Evolutionary conservation across 1,140 invertebrate genomes (phyloP), one percentile per base, ranked within the genome.

Genomic region (Agrypnia vestita): DNA sequence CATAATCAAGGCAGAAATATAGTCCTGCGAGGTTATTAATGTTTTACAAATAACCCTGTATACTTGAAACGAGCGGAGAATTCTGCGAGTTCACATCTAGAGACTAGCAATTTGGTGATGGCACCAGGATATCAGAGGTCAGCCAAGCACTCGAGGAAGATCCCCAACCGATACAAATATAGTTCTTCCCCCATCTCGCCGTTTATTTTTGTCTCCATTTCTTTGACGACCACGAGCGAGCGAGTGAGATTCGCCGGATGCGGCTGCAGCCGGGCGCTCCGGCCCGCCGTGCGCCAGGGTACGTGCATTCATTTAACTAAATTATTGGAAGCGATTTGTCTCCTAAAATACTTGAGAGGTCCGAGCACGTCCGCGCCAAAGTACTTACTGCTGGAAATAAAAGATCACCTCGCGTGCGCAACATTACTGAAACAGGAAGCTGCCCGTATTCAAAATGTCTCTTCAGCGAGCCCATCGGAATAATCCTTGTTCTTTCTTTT

Each of bases 251-350:
- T 74, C 51, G 71, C 71, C 71, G 53, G 71, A 59, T 74, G 71
- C 25, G 51, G 56, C 71, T 56, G 51, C 21, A 56, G 71, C 53
- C n/a, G 51, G 35, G 71, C 53, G 17, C 56, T 17, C 10, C 51
- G 3, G 25, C 51, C n/a, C 35, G 13, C 15, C 46, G 43, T 4
- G 0, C 17, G 3, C 25, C 10, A 4, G 15, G 9, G 1, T 47
- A 47, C 35, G 4, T 51, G 21, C 46, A 77, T 77, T 77, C 46
- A 77, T 67, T 67, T 56, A 43, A 55, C 51, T 67, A 51, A 77
- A 67, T 67, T 51, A 77, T 53, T 67, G 61, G 43, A 53, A 51
- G 44, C 19, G 43, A 77, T 77, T 77, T 77, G 61, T 77, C 59
- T 51, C 61, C n/a, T 10, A 11, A 53, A 55, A 12, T 17, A 44